These are phyloP conservation scores for Apamea sordens DNA, from an alignment of 2,888 invertebrate genomes.

Conservation along the genomic window DNA sequence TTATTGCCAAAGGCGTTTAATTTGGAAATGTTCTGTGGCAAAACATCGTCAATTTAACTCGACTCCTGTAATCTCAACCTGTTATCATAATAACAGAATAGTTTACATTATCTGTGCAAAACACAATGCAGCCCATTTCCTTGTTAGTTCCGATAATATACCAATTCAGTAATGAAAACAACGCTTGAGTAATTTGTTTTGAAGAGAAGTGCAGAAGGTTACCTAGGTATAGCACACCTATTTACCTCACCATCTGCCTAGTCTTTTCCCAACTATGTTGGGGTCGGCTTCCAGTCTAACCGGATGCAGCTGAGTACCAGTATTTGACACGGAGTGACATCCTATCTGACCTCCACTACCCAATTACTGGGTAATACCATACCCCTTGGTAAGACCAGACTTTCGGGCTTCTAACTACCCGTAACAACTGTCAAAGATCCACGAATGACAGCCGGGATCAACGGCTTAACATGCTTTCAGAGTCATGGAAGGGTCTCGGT, in stretches of 20 bases:
- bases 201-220: conserved; percentile 64
- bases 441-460: no score
- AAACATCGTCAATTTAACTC: conserved; percentile 64
- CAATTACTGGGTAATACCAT: no score
- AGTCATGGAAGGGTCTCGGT: no score
- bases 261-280: no score
- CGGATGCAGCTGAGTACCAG: no score
- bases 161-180: conserved; percentile 74
- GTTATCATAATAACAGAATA: conserved; percentile 76
- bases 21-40: conserved; percentile 9
- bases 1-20: not conserved
- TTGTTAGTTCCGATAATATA: conserved; percentile 79
- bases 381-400: no score
- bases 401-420: no score
- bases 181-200: conserved; percentile 68
- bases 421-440: no score
- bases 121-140: conserved; percentile 81
- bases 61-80: conserved; percentile 68
- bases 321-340: no score
- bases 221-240: not conserved
- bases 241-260: not conserved
- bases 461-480: no score
- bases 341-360: no score
- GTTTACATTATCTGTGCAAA: conserved; percentile 79
- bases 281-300: no score